Evolutionary conservation across 2,113 vertebrate genomes (phyloP), one percentile per base, ranked within the genome.

Genomic region (Actenoides lindsayi): DNA sequence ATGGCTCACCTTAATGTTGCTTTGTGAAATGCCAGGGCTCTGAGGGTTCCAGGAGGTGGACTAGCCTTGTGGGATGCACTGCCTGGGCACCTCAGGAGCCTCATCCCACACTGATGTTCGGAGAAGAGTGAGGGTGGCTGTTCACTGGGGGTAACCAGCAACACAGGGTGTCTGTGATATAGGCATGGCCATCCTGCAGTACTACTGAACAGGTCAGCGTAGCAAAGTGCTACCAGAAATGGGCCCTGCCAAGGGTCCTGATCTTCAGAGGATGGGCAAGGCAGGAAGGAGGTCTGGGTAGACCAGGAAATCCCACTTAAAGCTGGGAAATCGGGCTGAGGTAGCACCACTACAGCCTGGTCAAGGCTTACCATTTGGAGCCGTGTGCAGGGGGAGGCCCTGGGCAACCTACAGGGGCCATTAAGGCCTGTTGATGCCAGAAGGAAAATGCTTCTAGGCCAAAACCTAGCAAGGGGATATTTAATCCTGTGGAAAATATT

Each of bases 71-170:
- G 1, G 51, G 13, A 9, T 1, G 2, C n/a, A 9, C 4, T n/a
- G 35, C 33, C 3, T 0, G 0, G 53, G 51, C 0, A 0, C 10
- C 41, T 13, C 69, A 30, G 41, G 17, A 63, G 35, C 2, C 1
- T 41, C 35, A 7, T 16, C 16, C 39, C 5, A 0, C 0, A 5
- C 14, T 1, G 1, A 35, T 19, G 4, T 0, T 1, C 0, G 0
- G 35, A 46, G 56, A 39, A 35, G 4, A 3, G 44, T 0, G 0
- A n/a, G 7, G 46, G 15, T 2, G 2, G 35, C 25, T 50, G 39
- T 20, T 50, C 31, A 9, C 46, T 24, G 17, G 17, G 18, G 25
- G 11, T 5, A 37, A 25, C 11, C 6, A 13, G 14, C 0, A 0
- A 57, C 25, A 14, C 8, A 16, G 19, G 41, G 9, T 5, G 20